Evolutionary conservation across 2,888 invertebrate genomes (phyloP).

Genomic region (Thymelicus acteon): DNA sequence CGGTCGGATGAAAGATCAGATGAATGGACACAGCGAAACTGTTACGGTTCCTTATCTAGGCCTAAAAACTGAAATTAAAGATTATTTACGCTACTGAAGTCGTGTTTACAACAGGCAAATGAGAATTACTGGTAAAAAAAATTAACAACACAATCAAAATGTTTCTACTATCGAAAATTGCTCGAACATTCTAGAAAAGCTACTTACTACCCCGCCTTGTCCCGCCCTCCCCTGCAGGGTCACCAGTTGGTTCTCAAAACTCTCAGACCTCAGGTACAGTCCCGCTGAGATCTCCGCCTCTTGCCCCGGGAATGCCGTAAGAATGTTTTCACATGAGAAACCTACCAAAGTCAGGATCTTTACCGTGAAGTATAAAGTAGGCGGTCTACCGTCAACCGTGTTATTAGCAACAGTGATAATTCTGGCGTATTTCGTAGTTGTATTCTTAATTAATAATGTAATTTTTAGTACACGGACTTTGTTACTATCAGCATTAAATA

Average conservation of each 20-base stretch:
- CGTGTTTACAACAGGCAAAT: too few relatives aligned
- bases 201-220: not conserved
- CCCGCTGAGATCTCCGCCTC: constrained; percentile 1
- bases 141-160: not conserved
- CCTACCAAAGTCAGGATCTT: not conserved
- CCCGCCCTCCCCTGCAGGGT: constrained; percentile 11
- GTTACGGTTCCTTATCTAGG: too few relatives aligned
- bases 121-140: not conserved
- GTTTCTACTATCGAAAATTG: not conserved
- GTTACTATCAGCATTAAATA: not conserved
- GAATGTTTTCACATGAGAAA: constrained; percentile 5
- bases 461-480: not conserved
- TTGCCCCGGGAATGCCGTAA: not conserved
- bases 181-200: not conserved
- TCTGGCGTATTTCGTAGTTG: not conserved
- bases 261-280: not conserved
- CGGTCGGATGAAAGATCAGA: too few relatives aligned
- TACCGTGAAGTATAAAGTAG: not conserved
- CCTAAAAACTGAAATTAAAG: too few relatives aligned
- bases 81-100: too few relatives aligned
- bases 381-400: not conserved
- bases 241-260: not conserved
- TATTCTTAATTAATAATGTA: not conserved
- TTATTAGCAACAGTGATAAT: not conserved
- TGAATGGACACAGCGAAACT: too few relatives aligned